Percentiles rank a stretch among this genome's conserved stretches.
These are phyloP conservation scores for Spilarctia lutea DNA, from an alignment of 2,888 invertebrate species.

Conservation along the genomic window DNA sequence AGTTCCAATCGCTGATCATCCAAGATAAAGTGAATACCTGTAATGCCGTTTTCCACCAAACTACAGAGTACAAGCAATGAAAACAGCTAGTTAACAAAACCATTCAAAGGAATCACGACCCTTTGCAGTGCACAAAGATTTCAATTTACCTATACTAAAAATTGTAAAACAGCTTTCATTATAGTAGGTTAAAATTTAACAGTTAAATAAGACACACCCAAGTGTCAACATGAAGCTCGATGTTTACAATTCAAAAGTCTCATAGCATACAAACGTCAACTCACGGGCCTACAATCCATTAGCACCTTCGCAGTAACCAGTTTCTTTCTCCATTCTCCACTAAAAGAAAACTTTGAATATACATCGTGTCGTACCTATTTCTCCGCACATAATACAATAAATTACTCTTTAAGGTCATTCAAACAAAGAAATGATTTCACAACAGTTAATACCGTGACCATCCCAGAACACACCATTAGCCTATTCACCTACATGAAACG, in stretches of 20 bases:
- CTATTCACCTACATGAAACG: conserved; percentile 45
- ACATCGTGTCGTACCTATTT: conserved; percentile 15
- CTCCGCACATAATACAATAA: conserved; percentile 13
- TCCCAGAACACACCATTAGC: conserved; percentile 44
- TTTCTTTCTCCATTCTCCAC: conserved; percentile 30
- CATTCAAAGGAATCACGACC: not conserved
- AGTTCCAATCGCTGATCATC: not conserved
- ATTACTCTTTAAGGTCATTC: conserved; percentile 17
- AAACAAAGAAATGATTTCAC: conserved; percentile 41
- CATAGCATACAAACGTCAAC: conserved; percentile 23
- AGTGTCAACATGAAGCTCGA: not conserved
- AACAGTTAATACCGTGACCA: conserved; percentile 39
- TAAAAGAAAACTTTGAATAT: conserved; percentile 20
- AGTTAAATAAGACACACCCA: conserved; percentile 3
- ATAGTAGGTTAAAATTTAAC: not conserved
- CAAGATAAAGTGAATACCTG: not conserved
- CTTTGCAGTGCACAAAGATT: not conserved
- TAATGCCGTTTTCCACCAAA: not conserved
- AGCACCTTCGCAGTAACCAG: conserved; percentile 43
- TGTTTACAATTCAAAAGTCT: conserved; percentile 19
- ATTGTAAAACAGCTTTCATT: not conserved
- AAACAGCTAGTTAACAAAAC: not conserved
- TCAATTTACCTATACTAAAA: not conserved
- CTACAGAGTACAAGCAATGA: not conserved
- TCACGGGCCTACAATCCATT: conserved; percentile 38